Evolutionary conservation across 2,113 vertebrate species (phyloP).

Genomic region (Corydoras maculifer): DNA sequence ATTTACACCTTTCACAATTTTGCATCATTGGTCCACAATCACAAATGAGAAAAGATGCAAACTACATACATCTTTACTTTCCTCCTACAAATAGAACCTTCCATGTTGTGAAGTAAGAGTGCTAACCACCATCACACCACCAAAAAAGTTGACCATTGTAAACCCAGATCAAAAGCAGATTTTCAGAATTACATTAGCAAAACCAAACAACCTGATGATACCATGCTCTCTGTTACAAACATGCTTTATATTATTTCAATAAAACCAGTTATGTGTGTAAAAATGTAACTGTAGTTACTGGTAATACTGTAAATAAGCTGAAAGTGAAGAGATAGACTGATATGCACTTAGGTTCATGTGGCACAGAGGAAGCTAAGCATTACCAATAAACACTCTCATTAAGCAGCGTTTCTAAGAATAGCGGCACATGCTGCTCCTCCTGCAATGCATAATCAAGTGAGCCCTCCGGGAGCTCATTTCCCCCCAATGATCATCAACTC

Average conservation of each 20-base stretch:
- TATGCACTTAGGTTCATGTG: constrained; percentile 19
- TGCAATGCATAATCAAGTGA: constrained; percentile 64
- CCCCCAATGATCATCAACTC: constrained; percentile 52
- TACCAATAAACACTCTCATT: constrained; percentile 54
- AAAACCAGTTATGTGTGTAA: neutral
- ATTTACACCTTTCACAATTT: too few species aligned
- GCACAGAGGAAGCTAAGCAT: constrained; percentile 43
- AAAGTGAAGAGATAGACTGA: neutral
- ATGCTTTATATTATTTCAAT: too few species aligned
- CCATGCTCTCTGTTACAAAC: neutral
- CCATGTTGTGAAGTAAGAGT: too few species aligned
- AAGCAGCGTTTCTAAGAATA: constrained; percentile 61
- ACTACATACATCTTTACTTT: too few species aligned
- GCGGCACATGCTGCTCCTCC: constrained; percentile 46
- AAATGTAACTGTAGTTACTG: neutral
- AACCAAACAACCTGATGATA: neutral
- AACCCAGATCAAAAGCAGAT: too few species aligned
- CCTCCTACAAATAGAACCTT: too few species aligned
- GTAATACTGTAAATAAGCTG: neutral
- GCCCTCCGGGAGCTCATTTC: constrained; percentile 60
- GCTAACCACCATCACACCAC: too few species aligned
- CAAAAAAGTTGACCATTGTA: too few species aligned
- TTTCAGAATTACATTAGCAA: too few species aligned
- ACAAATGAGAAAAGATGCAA: too few species aligned
- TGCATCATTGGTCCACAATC: too few species aligned